phyloP scores from a whole-genome alignment of 2,113 vertebrate species.

The Plestiodon gilberti region DNA sequence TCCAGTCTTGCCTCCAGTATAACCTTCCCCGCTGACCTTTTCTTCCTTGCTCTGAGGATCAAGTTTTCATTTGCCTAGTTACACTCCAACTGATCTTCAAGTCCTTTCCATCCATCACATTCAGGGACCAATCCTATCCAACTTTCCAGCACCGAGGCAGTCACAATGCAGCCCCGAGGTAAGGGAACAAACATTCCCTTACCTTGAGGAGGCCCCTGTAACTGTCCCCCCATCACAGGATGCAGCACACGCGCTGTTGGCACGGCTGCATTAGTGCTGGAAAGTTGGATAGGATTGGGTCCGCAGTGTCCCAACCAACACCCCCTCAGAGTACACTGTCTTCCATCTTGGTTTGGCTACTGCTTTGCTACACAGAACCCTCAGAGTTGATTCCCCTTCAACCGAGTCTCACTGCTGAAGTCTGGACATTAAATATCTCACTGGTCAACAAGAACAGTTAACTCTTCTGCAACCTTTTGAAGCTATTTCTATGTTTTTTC shows the following conservation, averaged over 20 bases:
- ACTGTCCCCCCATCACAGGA: too few relatives aligned
- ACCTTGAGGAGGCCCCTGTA: too few relatives aligned
- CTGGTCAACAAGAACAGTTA: background rate
- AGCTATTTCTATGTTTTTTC: background rate
- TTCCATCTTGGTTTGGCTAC: background rate
- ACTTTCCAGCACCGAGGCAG: too few relatives aligned
- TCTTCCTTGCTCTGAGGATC: background rate
- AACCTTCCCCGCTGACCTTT: too few relatives aligned
- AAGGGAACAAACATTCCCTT: too few relatives aligned
- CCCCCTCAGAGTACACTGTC: background rate
- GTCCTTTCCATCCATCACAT: background rate
- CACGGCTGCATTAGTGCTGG: too few relatives aligned
- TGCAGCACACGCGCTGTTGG: too few relatives aligned
- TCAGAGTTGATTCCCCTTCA: too few relatives aligned
- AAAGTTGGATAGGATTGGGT: too few relatives aligned
- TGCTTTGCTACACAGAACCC: background rate
- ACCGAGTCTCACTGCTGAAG: background rate
- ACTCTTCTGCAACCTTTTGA: background rate
- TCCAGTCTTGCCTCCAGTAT: too few relatives aligned
- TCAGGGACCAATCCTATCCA: too few relatives aligned
- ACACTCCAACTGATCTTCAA: background rate
- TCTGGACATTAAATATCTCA: background rate
- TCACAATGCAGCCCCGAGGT: too few relatives aligned
- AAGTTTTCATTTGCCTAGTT: background rate
- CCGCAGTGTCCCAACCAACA: background rate